Base-by-base conservation (phyloP, 2,113 vertebrate genomes). In the Symphodus melops region DNA sequence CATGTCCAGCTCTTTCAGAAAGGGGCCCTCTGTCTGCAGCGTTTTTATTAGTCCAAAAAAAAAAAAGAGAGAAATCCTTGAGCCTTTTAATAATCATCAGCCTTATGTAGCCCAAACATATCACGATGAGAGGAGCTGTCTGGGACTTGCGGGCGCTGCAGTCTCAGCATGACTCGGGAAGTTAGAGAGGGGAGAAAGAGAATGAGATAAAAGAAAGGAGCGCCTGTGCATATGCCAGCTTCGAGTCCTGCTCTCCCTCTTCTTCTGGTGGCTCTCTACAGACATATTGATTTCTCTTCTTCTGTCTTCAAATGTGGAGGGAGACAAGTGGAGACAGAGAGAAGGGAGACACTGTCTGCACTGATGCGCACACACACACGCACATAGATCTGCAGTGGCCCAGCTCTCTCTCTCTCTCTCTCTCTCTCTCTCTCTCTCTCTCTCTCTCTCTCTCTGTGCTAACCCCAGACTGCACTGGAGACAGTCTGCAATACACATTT, bases 201-300 rank as follows among this genome's bases (percentile, higher is more conserved):
- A 60, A 49, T 16, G 68, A 81, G 65, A 86, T 85, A 69, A 87
- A 51, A 88, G 76, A 87, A 51, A 88, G 76, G 53, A 64, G 16
- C 11, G 61, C 60, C 79, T 81, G 81, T 77, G 57, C 54, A n/a
- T 79, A 41, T 79, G 79, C 77, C 78, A 73, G 73, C 75, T 83
- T 83, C 72, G 56, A 9, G 71, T 76, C 82, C 68, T 60, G 72
- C 82, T 85, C 63, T 44, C 65, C 65, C 28, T 74, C 72, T 9
- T 72, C 70, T 72, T 82, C 76, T 86, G 68, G 88, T 90, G 79
- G 83, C 83, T 85, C 75, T 72, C 61, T 53, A 65, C 77, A 79
- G 84, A 85, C 54, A 60, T 94, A 95, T 95, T 91, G 96, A 96
- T 96, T 94, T 84, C 83, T 86, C 41, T 91, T 89, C 90, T 92